These are phyloP conservation scores for Sphecodes monilicornis DNA, from an alignment of 2,888 invertebrate genomes.

Conservation along the genomic window DNA sequence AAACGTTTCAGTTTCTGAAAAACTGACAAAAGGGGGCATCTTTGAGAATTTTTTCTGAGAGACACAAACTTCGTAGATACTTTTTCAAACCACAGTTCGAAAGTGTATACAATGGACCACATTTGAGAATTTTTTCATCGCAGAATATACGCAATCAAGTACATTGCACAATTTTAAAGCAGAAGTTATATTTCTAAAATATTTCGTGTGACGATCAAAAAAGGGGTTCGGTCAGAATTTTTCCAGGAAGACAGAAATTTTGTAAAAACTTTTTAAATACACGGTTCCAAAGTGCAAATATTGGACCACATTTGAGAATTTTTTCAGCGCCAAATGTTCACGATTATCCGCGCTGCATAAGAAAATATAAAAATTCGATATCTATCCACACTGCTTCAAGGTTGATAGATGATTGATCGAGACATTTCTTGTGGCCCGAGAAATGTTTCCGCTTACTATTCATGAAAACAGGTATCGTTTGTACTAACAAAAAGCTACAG, in stretches of 20 bases:
- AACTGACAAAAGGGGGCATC: not conserved
- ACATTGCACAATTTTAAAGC: not conserved
- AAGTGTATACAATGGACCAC: not conserved
- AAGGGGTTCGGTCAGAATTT: not conserved
- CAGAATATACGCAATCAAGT: too few species aligned
- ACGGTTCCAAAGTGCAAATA: not conserved
- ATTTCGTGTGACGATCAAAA: not conserved
- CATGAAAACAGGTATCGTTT: conserved; percentile 2
- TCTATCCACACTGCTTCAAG: not conserved
- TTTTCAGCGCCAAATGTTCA: not conserved
- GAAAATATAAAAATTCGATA: not conserved
- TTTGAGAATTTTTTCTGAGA: not conserved
- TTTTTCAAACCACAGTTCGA: not conserved
- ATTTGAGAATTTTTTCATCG: not conserved
- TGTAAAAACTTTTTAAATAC: not conserved
- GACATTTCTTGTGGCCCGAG: not conserved
- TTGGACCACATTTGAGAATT: not conserved
- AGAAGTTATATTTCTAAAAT: too few species aligned
- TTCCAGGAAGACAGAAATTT: not conserved
- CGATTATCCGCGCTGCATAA: not conserved
- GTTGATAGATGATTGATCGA: conserved; percentile 1
- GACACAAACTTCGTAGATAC: not conserved
- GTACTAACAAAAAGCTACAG: not conserved
- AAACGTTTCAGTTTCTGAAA: not conserved
- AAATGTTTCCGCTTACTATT: not conserved